Percentiles rank a stretch among this genome's conserved stretches.
Evolutionary conservation across 1,140 invertebrate genomes (phyloP).

Genomic region (Drosophila navojoa): DNA sequence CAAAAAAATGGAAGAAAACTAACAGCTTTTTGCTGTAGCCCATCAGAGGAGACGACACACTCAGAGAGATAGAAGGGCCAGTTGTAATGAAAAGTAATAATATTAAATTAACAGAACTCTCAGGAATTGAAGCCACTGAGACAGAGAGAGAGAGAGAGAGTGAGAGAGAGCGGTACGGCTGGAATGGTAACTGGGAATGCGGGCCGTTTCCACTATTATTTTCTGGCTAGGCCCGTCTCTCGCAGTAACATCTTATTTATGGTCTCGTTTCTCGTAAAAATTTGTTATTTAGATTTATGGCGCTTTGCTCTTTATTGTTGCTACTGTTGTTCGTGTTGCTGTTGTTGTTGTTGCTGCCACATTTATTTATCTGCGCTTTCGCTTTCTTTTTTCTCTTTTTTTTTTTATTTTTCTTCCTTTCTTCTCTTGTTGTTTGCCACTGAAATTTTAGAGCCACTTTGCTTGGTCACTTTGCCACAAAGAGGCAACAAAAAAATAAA

Average conservation of each 20-base stretch:
- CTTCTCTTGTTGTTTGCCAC: slow-evolving; percentile 50
- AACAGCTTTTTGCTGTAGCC: slow-evolving; percentile 44
- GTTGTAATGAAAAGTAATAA: slow-evolving; percentile 81
- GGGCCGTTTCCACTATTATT: slow-evolving; percentile 34
- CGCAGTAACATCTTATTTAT: slow-evolving; percentile 75
- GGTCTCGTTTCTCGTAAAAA: slow-evolving; percentile 81
- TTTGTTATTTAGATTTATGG: slow-evolving; percentile 82
- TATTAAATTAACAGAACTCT: slow-evolving; percentile 82
- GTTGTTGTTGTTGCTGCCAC: slow-evolving; percentile 70
- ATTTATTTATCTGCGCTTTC: slow-evolving; percentile 76
- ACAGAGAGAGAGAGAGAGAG: slow-evolving; percentile 27
- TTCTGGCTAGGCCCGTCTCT: slow-evolving; percentile 31
- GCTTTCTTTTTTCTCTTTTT: slow-evolving; percentile 6
- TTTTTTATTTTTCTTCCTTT: slow-evolving; percentile 10
- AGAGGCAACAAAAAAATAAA: slow-evolving; percentile 25
- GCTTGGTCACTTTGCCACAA: slow-evolving; percentile 59
- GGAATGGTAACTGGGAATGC: slow-evolving; percentile 21
- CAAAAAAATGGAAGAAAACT: slow-evolving; percentile 45
- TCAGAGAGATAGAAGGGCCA: slow-evolving; percentile 15
- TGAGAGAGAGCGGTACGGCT: slow-evolving; percentile 7
- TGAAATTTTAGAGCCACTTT: slow-evolving; percentile 82
- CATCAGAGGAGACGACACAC: slow-evolving; percentile 8
- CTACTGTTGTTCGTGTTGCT: no score
- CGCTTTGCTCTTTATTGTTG: slow-evolving; percentile 72
- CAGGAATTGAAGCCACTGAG: slow-evolving; percentile 65